Conservation (phyloP, 2,888 invertebrate species). For the Marronus borbonicus region DNA sequence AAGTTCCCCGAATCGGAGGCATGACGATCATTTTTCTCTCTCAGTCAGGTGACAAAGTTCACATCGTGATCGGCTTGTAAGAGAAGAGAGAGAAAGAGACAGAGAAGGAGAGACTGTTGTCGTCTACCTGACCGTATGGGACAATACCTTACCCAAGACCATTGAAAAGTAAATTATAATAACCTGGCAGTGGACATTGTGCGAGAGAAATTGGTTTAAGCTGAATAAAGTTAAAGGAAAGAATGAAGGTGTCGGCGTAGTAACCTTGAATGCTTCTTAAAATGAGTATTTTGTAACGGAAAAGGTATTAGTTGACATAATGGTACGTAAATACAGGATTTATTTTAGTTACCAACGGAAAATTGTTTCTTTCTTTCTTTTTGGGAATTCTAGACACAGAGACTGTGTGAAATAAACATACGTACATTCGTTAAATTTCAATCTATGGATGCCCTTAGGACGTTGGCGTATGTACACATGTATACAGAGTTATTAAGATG, state of each 20-base stretch:
- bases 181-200: slow-evolving; percentile 47
- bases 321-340: slow-evolving; percentile 45
- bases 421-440: no score
- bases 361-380: slow-evolving; percentile 8
- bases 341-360: slow-evolving; percentile 13
- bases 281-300: slow-evolving; percentile 55
- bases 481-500: no score
- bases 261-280: slow-evolving; percentile 55
- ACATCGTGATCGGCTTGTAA: slow-evolving; percentile 26
- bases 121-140: slow-evolving; percentile 46
- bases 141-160: slow-evolving; percentile 41
- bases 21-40: slow-evolving; percentile 45
- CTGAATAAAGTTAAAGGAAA: slow-evolving; percentile 52
- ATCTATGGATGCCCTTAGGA: no score
- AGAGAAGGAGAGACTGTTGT: neutral
- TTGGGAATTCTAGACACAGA: neutral
- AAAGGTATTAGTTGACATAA: slow-evolving; percentile 53
- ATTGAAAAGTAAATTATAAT: slow-evolving; percentile 50
- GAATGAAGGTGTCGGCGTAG: slow-evolving; percentile 56
- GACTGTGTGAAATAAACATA: neutral
- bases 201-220: slow-evolving; percentile 53
- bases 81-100: neutral
- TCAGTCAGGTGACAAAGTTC: slow-evolving; percentile 48
- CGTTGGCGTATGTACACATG: no score
- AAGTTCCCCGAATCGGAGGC: slow-evolving; percentile 45